Conservation (phyloP, 2,888 invertebrate genomes). For the Argyra leucocephala region DNA sequence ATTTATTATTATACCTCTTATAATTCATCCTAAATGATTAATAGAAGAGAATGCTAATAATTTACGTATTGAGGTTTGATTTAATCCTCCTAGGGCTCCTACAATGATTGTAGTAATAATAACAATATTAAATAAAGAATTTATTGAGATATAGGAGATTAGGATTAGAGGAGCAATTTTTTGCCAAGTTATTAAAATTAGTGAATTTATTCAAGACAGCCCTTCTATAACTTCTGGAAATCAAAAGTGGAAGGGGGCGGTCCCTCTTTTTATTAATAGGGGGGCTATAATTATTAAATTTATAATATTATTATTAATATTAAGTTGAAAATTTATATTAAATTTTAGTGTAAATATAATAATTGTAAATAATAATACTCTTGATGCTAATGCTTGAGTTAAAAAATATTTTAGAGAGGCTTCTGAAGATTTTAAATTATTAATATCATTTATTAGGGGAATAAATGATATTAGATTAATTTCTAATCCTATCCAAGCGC, state of each 20-base stretch:
- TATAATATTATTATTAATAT: conserved; percentile 31
- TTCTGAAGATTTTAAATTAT: conserved; percentile 47
- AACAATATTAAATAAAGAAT: neutral
- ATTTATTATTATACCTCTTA: conserved; percentile 44
- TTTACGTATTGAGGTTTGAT: conserved; percentile 50
- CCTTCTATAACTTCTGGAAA: conserved; percentile 52
- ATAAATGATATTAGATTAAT: conserved; percentile 55
- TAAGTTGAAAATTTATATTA: conserved; percentile 31
- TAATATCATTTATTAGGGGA: conserved; percentile 47
- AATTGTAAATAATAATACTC: conserved; percentile 50
- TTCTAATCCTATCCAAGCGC: conserved; percentile 54
- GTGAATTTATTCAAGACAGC: conserved; percentile 48
- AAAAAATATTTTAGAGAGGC: conserved; percentile 53
- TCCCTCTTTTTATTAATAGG: conserved; percentile 49
- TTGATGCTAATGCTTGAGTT: too few species aligned
- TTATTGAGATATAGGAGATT: conserved; percentile 44
- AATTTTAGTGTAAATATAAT: conserved; percentile 42
- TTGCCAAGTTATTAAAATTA: conserved; percentile 55
- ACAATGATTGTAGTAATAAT: conserved; percentile 37
- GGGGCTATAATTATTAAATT: conserved; percentile 42
- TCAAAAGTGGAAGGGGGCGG: conserved; percentile 52
- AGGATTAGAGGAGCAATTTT: conserved; percentile 54
- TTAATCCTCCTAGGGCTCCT: conserved; percentile 47
- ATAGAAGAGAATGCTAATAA: conserved; percentile 55
- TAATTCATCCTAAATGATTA: conserved; percentile 54